These are phyloP conservation scores for Harpagifer antarcticus DNA, from an alignment of 2,797 vertebrate genomes.

Conservation along the genomic window DNA sequence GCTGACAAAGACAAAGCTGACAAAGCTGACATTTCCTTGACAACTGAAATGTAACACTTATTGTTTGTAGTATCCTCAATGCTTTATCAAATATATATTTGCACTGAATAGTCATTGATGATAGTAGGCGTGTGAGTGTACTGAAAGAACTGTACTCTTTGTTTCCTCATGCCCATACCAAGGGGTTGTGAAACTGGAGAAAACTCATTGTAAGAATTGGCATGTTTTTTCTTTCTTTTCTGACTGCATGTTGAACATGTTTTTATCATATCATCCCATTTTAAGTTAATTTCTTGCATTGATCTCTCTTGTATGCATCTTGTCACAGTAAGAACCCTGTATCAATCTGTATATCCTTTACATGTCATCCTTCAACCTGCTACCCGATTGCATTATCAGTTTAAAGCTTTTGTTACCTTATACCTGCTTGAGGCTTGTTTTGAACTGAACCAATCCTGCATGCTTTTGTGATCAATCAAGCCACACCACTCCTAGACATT, in stretches of 20 bases:
- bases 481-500: conserved; percentile 22
- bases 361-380: conserved; percentile 20
- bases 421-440: conserved; percentile 34
- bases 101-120: conserved; percentile 16
- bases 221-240: conserved; percentile 66
- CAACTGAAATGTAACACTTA: background rate
- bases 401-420: conserved; percentile 25
- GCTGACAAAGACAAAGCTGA: conserved; percentile 9
- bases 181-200: conserved; percentile 64
- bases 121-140: conserved; percentile 19
- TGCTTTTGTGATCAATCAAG: conserved; percentile 43
- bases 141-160: conserved; percentile 53
- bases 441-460: conserved; percentile 60
- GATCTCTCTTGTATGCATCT: conserved; percentile 29
- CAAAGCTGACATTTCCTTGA: conserved; percentile 25
- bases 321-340: conserved; percentile 18
- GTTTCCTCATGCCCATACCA: conserved; percentile 64
- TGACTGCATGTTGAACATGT: conserved; percentile 61
- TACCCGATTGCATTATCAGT: conserved; percentile 23
- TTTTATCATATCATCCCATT: conserved; percentile 20
- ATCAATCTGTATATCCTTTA: conserved; percentile 24
- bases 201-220: conserved; percentile 74
- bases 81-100: conserved; percentile 7
- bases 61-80: background rate
- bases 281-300: conserved; percentile 17